phyloP scores from a whole-genome alignment of 2,113 vertebrate genomes.

The Corythornis cristatus region DNA sequence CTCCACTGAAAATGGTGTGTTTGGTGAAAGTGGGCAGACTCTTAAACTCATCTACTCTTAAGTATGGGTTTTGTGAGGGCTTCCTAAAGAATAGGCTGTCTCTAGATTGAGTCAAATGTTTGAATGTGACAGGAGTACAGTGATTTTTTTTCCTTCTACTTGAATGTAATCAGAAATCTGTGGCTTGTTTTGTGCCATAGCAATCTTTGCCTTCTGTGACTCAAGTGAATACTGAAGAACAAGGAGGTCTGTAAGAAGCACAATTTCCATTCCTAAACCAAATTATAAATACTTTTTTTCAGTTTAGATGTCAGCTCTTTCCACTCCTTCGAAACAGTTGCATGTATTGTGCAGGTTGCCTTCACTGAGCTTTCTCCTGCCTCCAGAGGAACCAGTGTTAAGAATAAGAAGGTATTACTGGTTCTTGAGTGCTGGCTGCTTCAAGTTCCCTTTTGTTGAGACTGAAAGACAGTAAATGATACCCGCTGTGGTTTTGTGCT shows the following conservation, averaged over 20 bases:
- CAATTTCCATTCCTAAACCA: neutral
- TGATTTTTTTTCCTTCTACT: neutral
- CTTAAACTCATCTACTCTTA: neutral
- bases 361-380: neutral
- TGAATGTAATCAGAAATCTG: neutral
- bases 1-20: neutral
- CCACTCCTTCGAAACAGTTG: neutral
- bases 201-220: neutral
- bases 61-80: neutral
- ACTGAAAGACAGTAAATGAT: neutral
- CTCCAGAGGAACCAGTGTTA: neutral
- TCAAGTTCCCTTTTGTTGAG: neutral
- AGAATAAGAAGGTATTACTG: neutral
- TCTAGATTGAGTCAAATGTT: neutral
- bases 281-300: neutral
- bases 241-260: neutral
- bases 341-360: neutral
- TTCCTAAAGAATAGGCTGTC: neutral
- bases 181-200: neutral
- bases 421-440: neutral
- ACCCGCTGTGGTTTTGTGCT: neutral
- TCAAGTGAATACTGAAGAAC: neutral
- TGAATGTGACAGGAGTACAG: neutral
- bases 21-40: neutral
- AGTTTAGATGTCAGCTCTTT: neutral